These are phyloP conservation scores for Calyptomena viridis DNA, from an alignment of 2,113 vertebrate genomes.

Conservation along the genomic window DNA sequence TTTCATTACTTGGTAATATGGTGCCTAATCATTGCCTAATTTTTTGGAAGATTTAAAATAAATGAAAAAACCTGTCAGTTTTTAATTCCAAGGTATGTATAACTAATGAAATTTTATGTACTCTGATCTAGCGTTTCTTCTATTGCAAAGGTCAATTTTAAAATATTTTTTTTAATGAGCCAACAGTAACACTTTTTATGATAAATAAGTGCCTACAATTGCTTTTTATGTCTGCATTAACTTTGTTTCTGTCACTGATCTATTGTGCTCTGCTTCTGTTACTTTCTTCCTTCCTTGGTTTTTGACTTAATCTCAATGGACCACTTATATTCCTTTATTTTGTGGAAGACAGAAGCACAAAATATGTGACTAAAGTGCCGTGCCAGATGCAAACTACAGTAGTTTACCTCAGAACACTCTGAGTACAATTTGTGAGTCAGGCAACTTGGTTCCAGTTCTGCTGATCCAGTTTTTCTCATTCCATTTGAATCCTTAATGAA, in stretches of 20 bases:
- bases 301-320: neutral
- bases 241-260: neutral
- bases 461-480: neutral
- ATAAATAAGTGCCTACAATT: neutral
- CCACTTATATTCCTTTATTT: neutral
- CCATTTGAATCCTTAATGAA: neutral
- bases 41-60: neutral
- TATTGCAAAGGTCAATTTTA: neutral
- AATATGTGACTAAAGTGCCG: neutral
- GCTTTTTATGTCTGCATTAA: neutral
- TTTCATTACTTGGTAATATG: slow-evolving; percentile 5
- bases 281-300: neutral
- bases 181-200: neutral
- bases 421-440: neutral
- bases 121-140: neutral
- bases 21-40: neutral
- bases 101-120: neutral
- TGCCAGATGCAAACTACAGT: neutral
- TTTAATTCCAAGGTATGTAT: neutral
- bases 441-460: neutral
- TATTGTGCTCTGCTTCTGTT: neutral
- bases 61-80: neutral
- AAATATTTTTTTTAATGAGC: neutral
- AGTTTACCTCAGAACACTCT: neutral
- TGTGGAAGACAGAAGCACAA: neutral